phyloP scores from a whole-genome alignment of 1,140 invertebrate genomes.

The Bombus sylvicola region DNA sequence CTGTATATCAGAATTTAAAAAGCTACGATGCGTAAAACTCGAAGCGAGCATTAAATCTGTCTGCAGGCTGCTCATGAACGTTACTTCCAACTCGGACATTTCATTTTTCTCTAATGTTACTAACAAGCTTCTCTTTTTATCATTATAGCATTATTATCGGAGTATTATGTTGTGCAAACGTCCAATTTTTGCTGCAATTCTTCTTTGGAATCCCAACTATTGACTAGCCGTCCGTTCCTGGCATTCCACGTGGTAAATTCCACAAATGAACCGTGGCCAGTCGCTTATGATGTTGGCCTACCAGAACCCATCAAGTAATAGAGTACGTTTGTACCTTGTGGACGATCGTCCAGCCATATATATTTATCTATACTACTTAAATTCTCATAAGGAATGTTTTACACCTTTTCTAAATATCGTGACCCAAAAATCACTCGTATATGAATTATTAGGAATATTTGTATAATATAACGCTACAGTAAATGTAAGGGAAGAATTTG shows the following conservation, averaged over 20 bases:
- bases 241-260: slow-evolving; percentile 14
- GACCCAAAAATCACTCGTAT: no score
- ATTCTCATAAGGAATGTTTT: no score
- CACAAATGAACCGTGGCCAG: neutral
- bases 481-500: no score
- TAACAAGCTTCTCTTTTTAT: neutral
- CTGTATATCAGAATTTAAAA: slow-evolving; percentile 43
- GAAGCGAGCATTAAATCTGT: neutral
- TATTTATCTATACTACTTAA: no score
- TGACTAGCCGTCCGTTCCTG: neutral
- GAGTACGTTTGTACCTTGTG: neutral
- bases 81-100: neutral
- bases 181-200: neutral
- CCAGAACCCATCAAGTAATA: neutral
- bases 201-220: neutral
- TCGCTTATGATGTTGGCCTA: neutral
- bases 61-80: no score
- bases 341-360: neutral
- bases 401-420: no score
- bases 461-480: no score
- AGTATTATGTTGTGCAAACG: neutral
- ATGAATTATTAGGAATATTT: no score
- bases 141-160: neutral
- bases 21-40: neutral
- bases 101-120: neutral